Evolutionary conservation across 2,888 invertebrate species (phyloP).

Genomic region (Schrankia costaestrigalis): DNA sequence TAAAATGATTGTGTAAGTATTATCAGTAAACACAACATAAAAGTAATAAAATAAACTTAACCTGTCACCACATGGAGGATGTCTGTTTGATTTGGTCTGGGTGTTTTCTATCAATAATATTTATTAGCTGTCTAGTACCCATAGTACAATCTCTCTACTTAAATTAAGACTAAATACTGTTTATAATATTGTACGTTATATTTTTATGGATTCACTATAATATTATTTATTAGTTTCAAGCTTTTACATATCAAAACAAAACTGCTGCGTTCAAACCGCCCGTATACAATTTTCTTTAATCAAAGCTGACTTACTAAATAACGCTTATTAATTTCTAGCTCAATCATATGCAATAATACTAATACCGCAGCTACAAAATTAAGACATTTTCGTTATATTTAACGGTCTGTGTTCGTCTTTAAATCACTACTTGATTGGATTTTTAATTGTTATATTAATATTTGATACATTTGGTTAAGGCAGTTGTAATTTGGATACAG

Average conservation of each 20-base stretch:
- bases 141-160: too few relatives aligned
- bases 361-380: constrained; percentile 24
- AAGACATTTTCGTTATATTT: constrained; percentile 29
- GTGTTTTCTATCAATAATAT: too few relatives aligned
- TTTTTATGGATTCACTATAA: too few relatives aligned
- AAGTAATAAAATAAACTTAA: too few relatives aligned
- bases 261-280: constrained; percentile 1
- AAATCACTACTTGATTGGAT: constrained; percentile 24
- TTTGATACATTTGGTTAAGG: constrained; percentile 11
- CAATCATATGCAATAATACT: constrained; percentile 21
- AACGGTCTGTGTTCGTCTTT: constrained; percentile 23
- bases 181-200: too few relatives aligned
- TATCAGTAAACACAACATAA: too few relatives aligned
- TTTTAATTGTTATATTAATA: constrained; percentile 25
- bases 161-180: too few relatives aligned
- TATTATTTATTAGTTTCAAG: not conserved
- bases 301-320: constrained; percentile 13
- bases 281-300: constrained; percentile 9
- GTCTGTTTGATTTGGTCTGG: too few relatives aligned
- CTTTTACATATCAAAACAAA: too few relatives aligned
- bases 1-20: too few relatives aligned
- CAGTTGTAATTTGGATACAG: constrained; percentile 2
- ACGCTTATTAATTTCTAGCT: constrained; percentile 22
- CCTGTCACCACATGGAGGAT: too few relatives aligned
- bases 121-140: too few relatives aligned